Percentiles rank a stretch among this genome's conserved stretches.
These are phyloP conservation scores for Sebastolobus altivelis DNA, from an alignment of 2,797 vertebrate genomes.

Conservation along the genomic window DNA sequence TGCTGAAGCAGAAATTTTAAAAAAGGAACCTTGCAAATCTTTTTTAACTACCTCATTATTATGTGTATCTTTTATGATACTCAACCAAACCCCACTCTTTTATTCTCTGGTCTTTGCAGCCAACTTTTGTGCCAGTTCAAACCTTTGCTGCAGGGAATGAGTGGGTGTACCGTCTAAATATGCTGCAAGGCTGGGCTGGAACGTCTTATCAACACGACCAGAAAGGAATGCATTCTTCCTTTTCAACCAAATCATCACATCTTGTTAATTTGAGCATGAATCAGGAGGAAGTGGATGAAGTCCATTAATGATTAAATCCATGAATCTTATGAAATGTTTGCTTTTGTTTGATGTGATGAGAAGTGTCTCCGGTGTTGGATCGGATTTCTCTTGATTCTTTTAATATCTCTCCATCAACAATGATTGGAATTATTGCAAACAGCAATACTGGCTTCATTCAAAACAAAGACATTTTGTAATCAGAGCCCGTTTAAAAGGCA, in stretches of 20 bases:
- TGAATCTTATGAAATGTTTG: slow-evolving; percentile 6
- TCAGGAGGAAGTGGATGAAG: background rate
- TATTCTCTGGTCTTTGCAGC: background rate
- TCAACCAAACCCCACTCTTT: background rate
- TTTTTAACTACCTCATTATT: background rate
- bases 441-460: slow-evolving; percentile 3
- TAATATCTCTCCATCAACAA: background rate
- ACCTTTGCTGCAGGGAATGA: background rate
- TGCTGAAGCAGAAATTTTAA: background rate
- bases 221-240: slow-evolving; percentile 47
- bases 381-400: background rate
- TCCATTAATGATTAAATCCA: background rate
- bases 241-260: slow-evolving; percentile 25
- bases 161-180: background rate
- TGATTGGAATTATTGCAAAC: background rate
- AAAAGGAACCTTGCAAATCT: slow-evolving; percentile 17
- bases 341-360: slow-evolving; percentile 5
- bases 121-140: background rate
- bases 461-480: slow-evolving; percentile 44
- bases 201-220: slow-evolving; percentile 28
- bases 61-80: slow-evolving; percentile 2
- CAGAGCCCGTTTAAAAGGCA: slow-evolving; percentile 15
- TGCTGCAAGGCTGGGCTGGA: slow-evolving; percentile 36
- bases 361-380: background rate
- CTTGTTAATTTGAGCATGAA: slow-evolving; percentile 23